Evolutionary conservation across 1,140 invertebrate genomes (phyloP), one percentile per base, ranked within the genome.

Genomic region (Kradibia gibbosae): DNA sequence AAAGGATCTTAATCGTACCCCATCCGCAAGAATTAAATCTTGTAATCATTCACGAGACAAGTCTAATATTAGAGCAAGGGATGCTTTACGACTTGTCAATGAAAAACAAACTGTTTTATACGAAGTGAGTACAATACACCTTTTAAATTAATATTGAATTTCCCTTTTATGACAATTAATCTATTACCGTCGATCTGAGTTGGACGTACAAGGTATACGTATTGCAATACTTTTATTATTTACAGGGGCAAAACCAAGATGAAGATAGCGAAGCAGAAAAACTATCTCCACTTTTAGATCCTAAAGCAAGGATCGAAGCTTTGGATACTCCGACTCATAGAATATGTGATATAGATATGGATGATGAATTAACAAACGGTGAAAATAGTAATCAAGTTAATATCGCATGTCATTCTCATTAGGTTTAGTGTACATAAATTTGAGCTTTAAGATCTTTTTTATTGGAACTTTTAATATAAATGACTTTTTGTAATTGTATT

Each of bases 251-350:
- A 83, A 92, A 92, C 53, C 91, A 93, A 74, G 95, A 95, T 87
- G 95, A 95, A 84, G 95, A 96, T 85, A 96, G 95, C 85, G 96
- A 96, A 88, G 94, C 94, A 36, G 95, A 96, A 88, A 94, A 96
- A 85, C 88, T 96, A 31, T 96, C 95, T 48, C 95, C 95, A 8
- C 88, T 96, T 7, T 91, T 96, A 10, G 93, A 94, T 55, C 92
- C 92, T 4, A 88, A 88, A 25, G 89, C 89, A 2, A 89, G 90
- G 67, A 93, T 92, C 17, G 92, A 91, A 82, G 85, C 86, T 77
- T 75, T 89, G 4, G 87, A 90, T 76, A 79, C 85, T 50, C 86
- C 88, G 74, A 85, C 80, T 79, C 87, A 83, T 39, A 86, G 83
- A 82, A 89, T 90, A 74, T 88, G 88, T 78, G 90, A 91, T 39